phyloP scores from a whole-genome alignment of 1,140 invertebrate species.

The Drosophila sturtevanti region DNA sequence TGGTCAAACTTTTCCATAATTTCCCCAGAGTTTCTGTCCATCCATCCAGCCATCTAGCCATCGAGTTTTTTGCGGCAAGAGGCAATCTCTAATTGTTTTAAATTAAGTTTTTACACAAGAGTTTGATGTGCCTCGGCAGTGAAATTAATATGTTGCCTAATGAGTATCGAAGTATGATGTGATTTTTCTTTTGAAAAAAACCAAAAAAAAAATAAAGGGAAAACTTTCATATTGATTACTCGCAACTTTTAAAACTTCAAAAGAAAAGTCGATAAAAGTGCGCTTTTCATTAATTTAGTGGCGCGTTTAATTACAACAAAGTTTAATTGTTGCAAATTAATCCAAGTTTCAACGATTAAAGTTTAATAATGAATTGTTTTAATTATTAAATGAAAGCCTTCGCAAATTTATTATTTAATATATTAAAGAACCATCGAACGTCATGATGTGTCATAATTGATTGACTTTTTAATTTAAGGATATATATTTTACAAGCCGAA shows the following conservation, averaged over 20 bases:
- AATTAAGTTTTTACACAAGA: slow-evolving; percentile 54
- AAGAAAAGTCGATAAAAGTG: not conserved
- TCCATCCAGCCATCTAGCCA: slow-evolving; percentile 51
- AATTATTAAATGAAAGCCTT: too few relatives aligned
- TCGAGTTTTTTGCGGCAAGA: slow-evolving; percentile 39
- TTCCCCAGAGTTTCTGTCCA: slow-evolving; percentile 40
- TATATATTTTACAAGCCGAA: too few relatives aligned
- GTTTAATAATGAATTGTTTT: not conserved
- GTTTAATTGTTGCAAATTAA: not conserved
- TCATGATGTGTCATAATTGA: too few relatives aligned
- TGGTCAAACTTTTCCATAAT: slow-evolving; percentile 62
- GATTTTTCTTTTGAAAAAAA: not conserved
- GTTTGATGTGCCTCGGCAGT: slow-evolving; percentile 46
- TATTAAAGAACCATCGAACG: too few relatives aligned
- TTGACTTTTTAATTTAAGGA: too few relatives aligned
- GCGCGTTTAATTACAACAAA: not conserved
- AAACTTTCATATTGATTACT: not conserved
- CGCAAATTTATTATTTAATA: too few relatives aligned
- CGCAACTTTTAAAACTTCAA: not conserved
- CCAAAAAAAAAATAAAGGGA: too few relatives aligned
- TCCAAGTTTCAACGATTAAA: not conserved
- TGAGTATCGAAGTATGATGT: slow-evolving; percentile 8
- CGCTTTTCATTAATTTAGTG: not conserved
- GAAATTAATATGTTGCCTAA: slow-evolving; percentile 43
- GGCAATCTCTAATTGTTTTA: slow-evolving; percentile 70